These are phyloP conservation scores for Cladorhizidae sp. DNA, from an alignment of 37 sponge, comb jelly and placozoan species.

Conservation along the genomic window DNA sequence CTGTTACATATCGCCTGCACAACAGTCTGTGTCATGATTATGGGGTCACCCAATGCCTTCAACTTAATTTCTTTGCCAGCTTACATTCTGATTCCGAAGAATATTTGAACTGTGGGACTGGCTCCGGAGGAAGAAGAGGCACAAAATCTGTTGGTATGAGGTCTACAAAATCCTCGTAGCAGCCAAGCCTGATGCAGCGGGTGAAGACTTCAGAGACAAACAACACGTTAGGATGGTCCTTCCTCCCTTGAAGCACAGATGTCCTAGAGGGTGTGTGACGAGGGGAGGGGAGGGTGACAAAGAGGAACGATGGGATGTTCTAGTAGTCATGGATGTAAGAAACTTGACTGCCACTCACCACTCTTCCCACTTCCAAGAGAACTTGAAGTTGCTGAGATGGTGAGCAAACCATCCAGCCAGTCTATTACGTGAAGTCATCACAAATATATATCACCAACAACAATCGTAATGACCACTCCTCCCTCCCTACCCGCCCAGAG, in stretches of 20 bases:
- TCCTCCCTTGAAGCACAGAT: conserved; percentile 33
- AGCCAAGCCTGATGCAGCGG: conserved; percentile 69
- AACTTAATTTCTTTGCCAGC: too few relatives aligned
- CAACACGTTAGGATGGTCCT: conserved; percentile 46
- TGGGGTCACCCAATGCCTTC: too few relatives aligned
- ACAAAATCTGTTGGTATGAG: conserved; percentile 46
- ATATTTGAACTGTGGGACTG: conserved; percentile 59
- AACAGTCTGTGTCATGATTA: too few relatives aligned
- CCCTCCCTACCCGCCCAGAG: too few relatives aligned
- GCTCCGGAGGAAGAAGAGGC: conserved; percentile 70
- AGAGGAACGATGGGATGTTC: background rate
- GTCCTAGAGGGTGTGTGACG: conserved; percentile 17
- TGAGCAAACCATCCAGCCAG: conserved; percentile 91
- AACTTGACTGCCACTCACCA: conserved; percentile 57
- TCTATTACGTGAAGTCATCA: conserved; percentile 33
- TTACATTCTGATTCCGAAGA: conserved; percentile 26
- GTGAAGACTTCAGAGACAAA: conserved; percentile 70
- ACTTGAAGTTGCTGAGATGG: conserved; percentile 93
- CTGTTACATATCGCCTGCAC: too few relatives aligned
- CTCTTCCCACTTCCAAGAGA: conserved; percentile 84
- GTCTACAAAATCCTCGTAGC: conserved; percentile 72
- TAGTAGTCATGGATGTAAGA: background rate
- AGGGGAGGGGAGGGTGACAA: background rate
- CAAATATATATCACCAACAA: background rate
- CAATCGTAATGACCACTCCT: too few relatives aligned